Conservation (phyloP, 2,797 vertebrate species). For the Gadopsis marmoratus region DNA sequence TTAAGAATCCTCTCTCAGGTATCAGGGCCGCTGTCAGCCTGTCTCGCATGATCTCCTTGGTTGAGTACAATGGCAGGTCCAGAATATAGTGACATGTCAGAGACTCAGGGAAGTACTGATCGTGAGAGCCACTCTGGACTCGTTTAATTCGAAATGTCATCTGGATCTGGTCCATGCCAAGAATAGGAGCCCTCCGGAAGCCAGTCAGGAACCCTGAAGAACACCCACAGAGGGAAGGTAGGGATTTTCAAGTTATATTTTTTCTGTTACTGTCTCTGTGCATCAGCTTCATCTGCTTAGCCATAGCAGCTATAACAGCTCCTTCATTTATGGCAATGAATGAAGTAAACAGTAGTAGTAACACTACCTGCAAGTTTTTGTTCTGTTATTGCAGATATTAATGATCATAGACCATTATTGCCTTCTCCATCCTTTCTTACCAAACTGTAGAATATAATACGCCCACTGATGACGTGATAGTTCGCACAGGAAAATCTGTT, state of each 20-base stretch:
- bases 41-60: conserved; percentile 64
- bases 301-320: background rate
- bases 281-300: background rate
- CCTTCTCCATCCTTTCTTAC: no score
- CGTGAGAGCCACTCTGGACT: background rate
- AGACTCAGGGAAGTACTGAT: conserved; percentile 76
- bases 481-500: no score
- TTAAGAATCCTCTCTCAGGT: conserved; percentile 58
- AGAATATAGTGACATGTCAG: conserved; percentile 75
- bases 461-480: no score
- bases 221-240: background rate
- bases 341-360: no score
- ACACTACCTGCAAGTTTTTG: no score
- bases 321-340: background rate
- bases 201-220: conserved; percentile 84
- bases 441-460: no score
- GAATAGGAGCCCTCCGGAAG: conserved; percentile 77
- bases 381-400: no score
- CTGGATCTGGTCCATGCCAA: conserved; percentile 68
- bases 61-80: conserved; percentile 75
- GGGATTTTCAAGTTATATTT: background rate
- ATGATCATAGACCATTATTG: no score
- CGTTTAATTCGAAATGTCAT: conserved; percentile 64
- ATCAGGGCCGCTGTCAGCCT: conserved; percentile 76
- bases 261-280: background rate